Conservation (phyloP, 2,113 vertebrate species). For the Nothobranchius furzeri region DNA sequence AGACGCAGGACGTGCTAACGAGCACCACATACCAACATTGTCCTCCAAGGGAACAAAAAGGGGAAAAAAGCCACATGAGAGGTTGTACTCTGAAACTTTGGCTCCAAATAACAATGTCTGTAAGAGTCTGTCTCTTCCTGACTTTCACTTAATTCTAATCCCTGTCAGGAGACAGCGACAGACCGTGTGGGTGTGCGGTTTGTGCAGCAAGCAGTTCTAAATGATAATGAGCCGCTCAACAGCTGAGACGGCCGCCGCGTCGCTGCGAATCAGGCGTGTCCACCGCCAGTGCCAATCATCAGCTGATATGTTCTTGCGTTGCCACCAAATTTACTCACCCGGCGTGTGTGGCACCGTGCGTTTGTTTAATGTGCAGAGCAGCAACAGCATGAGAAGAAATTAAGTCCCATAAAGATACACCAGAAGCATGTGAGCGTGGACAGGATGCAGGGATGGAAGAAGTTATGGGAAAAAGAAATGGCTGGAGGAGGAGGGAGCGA, state of each 20-base stretch:
- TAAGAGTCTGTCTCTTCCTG: conserved; percentile 49
- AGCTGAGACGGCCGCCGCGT: conserved; percentile 38
- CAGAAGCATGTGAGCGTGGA: conserved; percentile 44
- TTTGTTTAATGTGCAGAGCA: conserved; percentile 47
- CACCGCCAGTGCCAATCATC: conserved; percentile 32
- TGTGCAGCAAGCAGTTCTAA: conserved; percentile 54
- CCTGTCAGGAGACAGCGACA: conserved; percentile 56
- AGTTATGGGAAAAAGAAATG: conserved; percentile 60
- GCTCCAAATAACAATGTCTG: conserved; percentile 46
- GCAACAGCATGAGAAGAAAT: neutral
- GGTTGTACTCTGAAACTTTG: conserved; percentile 43
- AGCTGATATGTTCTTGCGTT: conserved; percentile 18
- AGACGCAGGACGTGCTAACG: conserved; percentile 62
- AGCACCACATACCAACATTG: conserved; percentile 67
- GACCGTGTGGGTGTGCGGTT: conserved; percentile 57
- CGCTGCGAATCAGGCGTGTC: conserved; percentile 38
- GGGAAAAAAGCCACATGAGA: conserved; percentile 28
- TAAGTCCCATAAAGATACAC: conserved; percentile 20
- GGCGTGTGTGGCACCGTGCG: conserved; percentile 1
- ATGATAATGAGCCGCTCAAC: conserved; percentile 66
- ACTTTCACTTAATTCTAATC: conserved; percentile 57
- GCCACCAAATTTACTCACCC: conserved; percentile 21
- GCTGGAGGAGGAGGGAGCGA: conserved; percentile 58
- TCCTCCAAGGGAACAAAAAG: conserved; percentile 57
- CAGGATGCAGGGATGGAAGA: conserved; percentile 54